A percentile compares a stretch with the other conserved stretches of the same genome.
Conservation (phyloP, 2,888 invertebrate species). For the Cactoblastis cactorum region DNA sequence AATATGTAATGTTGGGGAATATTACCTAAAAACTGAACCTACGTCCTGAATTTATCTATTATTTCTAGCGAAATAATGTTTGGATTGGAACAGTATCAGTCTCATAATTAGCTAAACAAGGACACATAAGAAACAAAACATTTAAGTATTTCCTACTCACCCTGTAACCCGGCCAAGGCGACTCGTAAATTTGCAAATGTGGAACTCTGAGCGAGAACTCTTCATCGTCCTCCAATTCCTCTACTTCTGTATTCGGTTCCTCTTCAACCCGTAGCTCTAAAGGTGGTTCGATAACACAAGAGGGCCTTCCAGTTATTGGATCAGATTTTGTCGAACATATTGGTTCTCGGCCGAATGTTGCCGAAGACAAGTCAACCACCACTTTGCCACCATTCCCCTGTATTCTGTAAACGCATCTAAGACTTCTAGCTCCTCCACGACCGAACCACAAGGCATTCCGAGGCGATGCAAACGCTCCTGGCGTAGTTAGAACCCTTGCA, state of each 20-base stretch:
- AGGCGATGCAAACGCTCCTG: constrained; percentile 83
- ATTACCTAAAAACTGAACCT: too few relatives aligned
- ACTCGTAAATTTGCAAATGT: constrained; percentile 81
- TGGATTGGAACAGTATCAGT: too few relatives aligned
- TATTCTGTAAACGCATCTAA: constrained; percentile 88
- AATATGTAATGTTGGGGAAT: too few relatives aligned
- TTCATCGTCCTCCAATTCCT: constrained; percentile 40
- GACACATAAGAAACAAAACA: too few relatives aligned
- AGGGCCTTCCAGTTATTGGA: constrained; percentile 83
- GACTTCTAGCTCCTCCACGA: constrained; percentile 86
- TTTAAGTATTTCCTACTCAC: constrained; percentile 30
- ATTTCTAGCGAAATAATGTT: too few relatives aligned
- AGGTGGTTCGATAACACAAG: constrained; percentile 43
- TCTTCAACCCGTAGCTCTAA: constrained; percentile 33
- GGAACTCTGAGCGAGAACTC: constrained; percentile 67
- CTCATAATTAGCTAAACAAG: too few relatives aligned
- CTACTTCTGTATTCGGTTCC: constrained; percentile 25
- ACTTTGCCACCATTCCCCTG: constrained; percentile 84
- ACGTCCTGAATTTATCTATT: too few relatives aligned
- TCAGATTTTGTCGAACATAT: constrained; percentile 85
- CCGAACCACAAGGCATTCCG: constrained; percentile 92
- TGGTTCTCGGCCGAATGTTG: constrained; percentile 81
- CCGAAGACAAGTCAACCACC: constrained; percentile 83
- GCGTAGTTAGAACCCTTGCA: constrained; percentile 53
- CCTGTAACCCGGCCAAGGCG: constrained; percentile 85